Conservation (phyloP, 2,113 vertebrate species). For the Tetrax tetrax region DNA sequence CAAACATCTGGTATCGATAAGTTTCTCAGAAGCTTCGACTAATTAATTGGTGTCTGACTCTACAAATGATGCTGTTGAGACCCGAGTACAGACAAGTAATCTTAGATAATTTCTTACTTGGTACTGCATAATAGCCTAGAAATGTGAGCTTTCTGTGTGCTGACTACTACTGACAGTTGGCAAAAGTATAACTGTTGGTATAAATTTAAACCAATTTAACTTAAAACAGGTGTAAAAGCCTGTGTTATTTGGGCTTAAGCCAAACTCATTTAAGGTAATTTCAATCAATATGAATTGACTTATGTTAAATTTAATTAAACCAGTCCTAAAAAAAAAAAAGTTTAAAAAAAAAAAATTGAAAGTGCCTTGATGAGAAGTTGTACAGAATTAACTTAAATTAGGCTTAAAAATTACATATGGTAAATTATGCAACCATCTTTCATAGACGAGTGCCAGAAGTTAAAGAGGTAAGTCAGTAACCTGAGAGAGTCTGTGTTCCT, state of each 20-base stretch:
- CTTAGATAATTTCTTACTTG: background rate
- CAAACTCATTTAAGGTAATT: conserved; percentile 65
- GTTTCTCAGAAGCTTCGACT: background rate
- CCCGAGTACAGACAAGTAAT: background rate
- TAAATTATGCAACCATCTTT: conserved; percentile 3
- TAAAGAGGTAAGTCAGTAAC: background rate
- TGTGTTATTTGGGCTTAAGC: conserved; percentile 37
- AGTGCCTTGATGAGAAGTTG: conserved; percentile 18
- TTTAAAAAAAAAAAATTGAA: background rate
- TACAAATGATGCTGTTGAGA: background rate
- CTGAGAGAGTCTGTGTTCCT: background rate
- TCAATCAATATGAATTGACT: conserved; percentile 65
- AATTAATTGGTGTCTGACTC: background rate
- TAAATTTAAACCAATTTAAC: conserved; percentile 45
- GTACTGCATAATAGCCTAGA: background rate
- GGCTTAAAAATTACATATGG: conserved; percentile 44
- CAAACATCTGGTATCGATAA: background rate
- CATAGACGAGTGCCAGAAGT: background rate
- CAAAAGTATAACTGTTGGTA: background rate
- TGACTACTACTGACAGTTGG: background rate
- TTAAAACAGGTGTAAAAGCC: conserved; percentile 62
- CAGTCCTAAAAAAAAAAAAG: background rate
- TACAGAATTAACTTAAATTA: conserved; percentile 40
- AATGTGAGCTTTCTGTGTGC: background rate
- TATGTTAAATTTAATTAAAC: conserved; percentile 57